Percentiles rank a stretch among this genome's conserved stretches.
Conservation (phyloP, 2,797 vertebrate species). For the Gymnothorax javanicus region DNA sequence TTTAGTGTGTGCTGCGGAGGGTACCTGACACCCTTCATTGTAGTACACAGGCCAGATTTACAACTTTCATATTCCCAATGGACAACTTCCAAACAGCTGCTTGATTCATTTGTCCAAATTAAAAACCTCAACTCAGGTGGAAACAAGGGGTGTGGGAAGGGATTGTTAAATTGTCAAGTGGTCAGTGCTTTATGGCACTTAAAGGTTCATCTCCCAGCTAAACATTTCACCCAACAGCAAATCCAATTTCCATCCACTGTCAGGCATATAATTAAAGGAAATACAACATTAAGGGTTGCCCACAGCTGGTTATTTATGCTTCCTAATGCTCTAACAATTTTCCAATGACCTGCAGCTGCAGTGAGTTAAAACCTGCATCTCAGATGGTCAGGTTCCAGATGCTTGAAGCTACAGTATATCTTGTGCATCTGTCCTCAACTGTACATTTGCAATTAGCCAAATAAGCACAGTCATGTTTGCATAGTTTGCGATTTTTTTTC, state of each 20-base stretch:
- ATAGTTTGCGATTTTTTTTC: neutral
- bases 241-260: conserved; percentile 29
- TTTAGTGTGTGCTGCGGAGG: neutral
- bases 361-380: neutral
- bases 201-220: conserved; percentile 14
- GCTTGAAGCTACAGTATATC: neutral
- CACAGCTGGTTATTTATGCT: conserved; percentile 6
- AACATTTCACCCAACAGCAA: conserved; percentile 35
- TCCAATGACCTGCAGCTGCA: conserved; percentile 10
- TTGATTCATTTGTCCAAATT: conserved; percentile 35
- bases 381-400: conserved; percentile 1
- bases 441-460: neutral
- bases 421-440: neutral
- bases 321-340: conserved; percentile 11
- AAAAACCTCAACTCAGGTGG: conserved; percentile 32
- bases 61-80: conserved; percentile 21
- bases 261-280: conserved; percentile 30
- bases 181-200: conserved; percentile 25
- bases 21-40: neutral
- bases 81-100: conserved; percentile 23
- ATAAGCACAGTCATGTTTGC: neutral
- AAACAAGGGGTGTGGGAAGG: conserved; percentile 31
- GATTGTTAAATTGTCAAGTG: conserved; percentile 36
- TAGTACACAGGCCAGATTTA: neutral
- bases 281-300: conserved; percentile 17